These are phyloP conservation scores for Esperia sulphurella DNA, from an alignment of 2,888 invertebrate genomes.

Conservation along the genomic window DNA sequence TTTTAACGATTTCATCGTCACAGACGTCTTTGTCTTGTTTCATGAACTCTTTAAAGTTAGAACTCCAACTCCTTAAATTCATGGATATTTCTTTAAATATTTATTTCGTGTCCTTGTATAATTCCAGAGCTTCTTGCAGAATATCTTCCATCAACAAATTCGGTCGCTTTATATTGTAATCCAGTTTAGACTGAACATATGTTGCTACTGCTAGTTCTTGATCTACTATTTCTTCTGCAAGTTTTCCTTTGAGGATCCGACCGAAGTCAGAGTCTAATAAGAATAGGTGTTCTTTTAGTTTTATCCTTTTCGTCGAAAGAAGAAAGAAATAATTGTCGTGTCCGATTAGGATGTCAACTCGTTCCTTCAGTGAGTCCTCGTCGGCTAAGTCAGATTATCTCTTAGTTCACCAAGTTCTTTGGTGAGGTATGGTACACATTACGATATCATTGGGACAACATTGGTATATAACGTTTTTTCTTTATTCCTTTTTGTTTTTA, in stretches of 20 bases:
- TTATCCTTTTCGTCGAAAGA: neutral
- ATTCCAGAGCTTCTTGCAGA: neutral
- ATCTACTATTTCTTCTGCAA: neutral
- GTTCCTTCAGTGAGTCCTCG: neutral
- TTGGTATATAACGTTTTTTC: neutral
- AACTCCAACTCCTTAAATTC: neutral
- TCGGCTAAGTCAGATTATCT: no score
- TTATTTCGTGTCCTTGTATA: neutral
- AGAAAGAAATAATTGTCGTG: neutral
- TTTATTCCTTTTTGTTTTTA: no score
- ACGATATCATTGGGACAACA: neutral
- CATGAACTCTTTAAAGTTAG: no score
- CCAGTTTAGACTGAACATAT: neutral
- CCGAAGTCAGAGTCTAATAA: neutral
- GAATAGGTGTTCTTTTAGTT: neutral
- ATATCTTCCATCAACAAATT: slow-evolving; percentile 4
- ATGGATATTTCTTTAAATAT: neutral
- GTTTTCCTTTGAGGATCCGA: neutral
- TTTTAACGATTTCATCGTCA: no score
- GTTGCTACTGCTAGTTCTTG: neutral
- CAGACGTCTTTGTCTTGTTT: no score
- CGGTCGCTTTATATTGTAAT: neutral
- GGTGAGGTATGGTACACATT: no score
- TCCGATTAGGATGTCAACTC: neutral
- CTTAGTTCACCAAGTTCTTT: no score